These are phyloP conservation scores for Coboldia fuscipes DNA, from an alignment of 1,140 invertebrate genomes.

Conservation along the genomic window DNA sequence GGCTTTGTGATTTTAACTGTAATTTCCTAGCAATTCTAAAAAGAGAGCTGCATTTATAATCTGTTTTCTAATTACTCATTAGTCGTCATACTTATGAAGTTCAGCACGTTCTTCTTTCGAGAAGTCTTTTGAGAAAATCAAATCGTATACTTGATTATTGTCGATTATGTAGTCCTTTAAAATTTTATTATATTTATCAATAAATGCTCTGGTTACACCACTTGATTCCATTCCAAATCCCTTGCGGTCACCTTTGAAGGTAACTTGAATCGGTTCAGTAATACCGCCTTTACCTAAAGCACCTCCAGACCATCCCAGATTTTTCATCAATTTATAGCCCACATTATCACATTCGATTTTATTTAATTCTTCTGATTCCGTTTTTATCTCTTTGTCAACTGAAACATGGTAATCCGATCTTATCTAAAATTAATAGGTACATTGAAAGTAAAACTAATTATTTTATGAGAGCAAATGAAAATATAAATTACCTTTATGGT, in stretches of 20 bases:
- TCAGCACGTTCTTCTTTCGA: conserved; percentile 41
- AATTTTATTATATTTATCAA: too few species aligned
- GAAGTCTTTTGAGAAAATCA: conserved; percentile 46
- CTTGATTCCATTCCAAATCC: conserved; percentile 11
- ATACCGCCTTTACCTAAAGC: conserved; percentile 50
- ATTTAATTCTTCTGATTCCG: conserved; percentile 8
- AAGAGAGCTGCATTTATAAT: not conserved
- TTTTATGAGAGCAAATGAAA: too few species aligned
- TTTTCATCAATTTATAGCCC: conserved; percentile 45
- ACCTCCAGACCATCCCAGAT: conserved; percentile 66
- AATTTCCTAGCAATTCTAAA: not conserved
- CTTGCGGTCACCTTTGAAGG: conserved; percentile 14
- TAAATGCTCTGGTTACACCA: too few species aligned
- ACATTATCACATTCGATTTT: conserved; percentile 27
- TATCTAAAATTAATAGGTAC: too few species aligned
- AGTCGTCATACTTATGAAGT: conserved; percentile 33
- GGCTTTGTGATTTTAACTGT: not conserved
- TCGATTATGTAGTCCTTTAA: conserved; percentile 26
- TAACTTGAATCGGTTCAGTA: conserved; percentile 30
- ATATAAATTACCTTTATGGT: too few species aligned
- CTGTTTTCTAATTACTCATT: not conserved
- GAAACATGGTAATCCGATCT: too few species aligned
- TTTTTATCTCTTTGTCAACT: too few species aligned
- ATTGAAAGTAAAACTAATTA: too few species aligned
- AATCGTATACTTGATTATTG: conserved; percentile 27